Evolutionary conservation across 2,888 invertebrate species (phyloP), one percentile per base, ranked within the genome.

Genomic region (Griposia aprilina): DNA sequence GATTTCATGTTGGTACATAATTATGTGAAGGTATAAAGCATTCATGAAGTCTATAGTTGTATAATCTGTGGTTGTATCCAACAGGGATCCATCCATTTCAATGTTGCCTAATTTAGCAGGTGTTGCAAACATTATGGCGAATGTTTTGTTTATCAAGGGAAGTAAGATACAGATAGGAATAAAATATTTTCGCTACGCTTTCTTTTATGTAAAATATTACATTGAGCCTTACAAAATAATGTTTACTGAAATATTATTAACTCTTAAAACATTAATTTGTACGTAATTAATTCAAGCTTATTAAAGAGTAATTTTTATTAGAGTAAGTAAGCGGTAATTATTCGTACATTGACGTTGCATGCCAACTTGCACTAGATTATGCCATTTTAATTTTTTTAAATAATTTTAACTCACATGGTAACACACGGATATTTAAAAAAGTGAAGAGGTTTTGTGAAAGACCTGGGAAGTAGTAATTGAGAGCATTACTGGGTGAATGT

Each of bases 291-390:
- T 74, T 69, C 68, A 60, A 50, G 30, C 69, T 57, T 74, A 73
- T 59, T 63, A 78, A 62, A 76, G 45, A 63, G 76, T 78, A 73
- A 72, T 80, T 87, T 86, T 88, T 68, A 76, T 77, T 74, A 73
- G 55, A 78, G 74, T 77, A 41, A 5, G 41, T 41, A 79, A 69
- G 76, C 72, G 17, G 84, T 78, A 79, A 87, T 88, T 84, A 82
- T 70, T 62, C 75, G 82, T 84, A 75, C 85, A 77, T 74, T 88
- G 78, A 80, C 80, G 82, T 77, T 62, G 74, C 65, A 69, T 70
- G 60, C 74, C 52, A 55, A 60, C 65, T 52, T 62, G 74, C 83
- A 78, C 86, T 86, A 41, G 63, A 63, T 79, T 60, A 72, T 83
- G 83, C 72, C 73, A 76, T 83, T 86, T 86, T 84, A 36, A 78